These are phyloP conservation scores for Merodon equestris DNA, from an alignment of 2,888 invertebrate genomes.

Conservation along the genomic window DNA sequence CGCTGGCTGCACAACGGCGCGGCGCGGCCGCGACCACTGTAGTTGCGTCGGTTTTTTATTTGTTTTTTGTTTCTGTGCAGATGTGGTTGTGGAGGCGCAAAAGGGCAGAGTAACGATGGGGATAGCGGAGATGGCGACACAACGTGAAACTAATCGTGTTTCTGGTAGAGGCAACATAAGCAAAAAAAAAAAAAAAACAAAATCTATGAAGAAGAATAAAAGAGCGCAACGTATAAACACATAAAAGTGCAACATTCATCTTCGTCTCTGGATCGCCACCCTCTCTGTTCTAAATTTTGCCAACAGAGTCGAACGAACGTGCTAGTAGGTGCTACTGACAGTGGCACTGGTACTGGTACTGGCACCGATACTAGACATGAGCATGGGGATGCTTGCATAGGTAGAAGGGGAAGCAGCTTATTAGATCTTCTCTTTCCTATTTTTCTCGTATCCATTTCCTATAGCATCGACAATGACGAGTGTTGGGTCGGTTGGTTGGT, in stretches of 20 bases:
- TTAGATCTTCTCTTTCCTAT: slow-evolving; percentile 50
- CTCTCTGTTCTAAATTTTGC: slow-evolving; percentile 39
- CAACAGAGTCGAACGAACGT: slow-evolving; percentile 6
- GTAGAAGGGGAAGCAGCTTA: slow-evolving; percentile 24
- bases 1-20: slow-evolving; percentile 40
- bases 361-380: neutral
- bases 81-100: slow-evolving; percentile 17
- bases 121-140: slow-evolving; percentile 25
- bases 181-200: slow-evolving; percentile 21
- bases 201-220: slow-evolving; percentile 35
- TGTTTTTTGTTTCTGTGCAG: slow-evolving; percentile 1
- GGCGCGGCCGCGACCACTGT: no score
- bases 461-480: slow-evolving; percentile 32
- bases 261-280: slow-evolving; percentile 36
- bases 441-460: slow-evolving; percentile 59
- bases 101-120: slow-evolving; percentile 10
- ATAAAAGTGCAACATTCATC: slow-evolving; percentile 61
- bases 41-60: no score
- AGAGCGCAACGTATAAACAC: slow-evolving; percentile 18
- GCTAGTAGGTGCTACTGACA: neutral
- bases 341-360: no score
- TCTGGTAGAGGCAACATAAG: slow-evolving; percentile 4
- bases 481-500: neutral
- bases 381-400: slow-evolving; percentile 29
- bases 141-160: slow-evolving; percentile 55